Evolutionary conservation across 2,888 invertebrate genomes (phyloP).

Genomic region (Macaria liturata): DNA sequence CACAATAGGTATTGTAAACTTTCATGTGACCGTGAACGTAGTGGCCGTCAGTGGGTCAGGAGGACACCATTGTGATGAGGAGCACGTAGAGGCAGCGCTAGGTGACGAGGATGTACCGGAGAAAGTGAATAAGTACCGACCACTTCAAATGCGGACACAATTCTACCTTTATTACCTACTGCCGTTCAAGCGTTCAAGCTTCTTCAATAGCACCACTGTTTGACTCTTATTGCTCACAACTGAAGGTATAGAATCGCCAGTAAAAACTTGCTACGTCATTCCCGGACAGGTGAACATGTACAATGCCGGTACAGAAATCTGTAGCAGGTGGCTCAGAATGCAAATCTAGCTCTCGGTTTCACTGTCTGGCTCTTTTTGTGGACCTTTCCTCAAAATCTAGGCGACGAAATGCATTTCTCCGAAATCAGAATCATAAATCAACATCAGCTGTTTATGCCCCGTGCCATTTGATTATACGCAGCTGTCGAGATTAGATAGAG

Average conservation of each 20-base stretch:
- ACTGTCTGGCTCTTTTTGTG: constrained; percentile 12
- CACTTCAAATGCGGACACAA: constrained; percentile 17
- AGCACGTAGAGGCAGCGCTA: constrained; percentile 56
- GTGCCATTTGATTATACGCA: constrained; percentile 11
- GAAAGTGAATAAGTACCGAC: constrained; percentile 32
- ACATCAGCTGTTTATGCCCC: not conserved
- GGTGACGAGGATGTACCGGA: constrained; percentile 40
- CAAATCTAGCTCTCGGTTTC: constrained; percentile 17
- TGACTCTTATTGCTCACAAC: too few relatives aligned
- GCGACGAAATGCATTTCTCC: constrained; percentile 11
- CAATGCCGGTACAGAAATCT: constrained; percentile 20
- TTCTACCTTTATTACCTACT: constrained; percentile 20
- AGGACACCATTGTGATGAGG: constrained; percentile 58
- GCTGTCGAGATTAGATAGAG: constrained; percentile 13
- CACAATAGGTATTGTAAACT: constrained; percentile 45
- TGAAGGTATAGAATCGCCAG: too few relatives aligned
- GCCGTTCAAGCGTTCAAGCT: constrained; percentile 11
- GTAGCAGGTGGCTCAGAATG: constrained; percentile 24
- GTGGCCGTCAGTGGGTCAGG: constrained; percentile 58
- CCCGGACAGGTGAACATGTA: constrained; percentile 26
- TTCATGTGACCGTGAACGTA: constrained; percentile 63
- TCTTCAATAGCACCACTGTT: too few relatives aligned
- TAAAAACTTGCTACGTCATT: constrained; percentile 14
- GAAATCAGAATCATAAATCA: constrained; percentile 16
- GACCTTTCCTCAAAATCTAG: constrained; percentile 11